Evolutionary conservation across 2,113 vertebrate species (phyloP), one percentile per base, ranked within the genome.

Genomic region (Gymnogyps californianus): DNA sequence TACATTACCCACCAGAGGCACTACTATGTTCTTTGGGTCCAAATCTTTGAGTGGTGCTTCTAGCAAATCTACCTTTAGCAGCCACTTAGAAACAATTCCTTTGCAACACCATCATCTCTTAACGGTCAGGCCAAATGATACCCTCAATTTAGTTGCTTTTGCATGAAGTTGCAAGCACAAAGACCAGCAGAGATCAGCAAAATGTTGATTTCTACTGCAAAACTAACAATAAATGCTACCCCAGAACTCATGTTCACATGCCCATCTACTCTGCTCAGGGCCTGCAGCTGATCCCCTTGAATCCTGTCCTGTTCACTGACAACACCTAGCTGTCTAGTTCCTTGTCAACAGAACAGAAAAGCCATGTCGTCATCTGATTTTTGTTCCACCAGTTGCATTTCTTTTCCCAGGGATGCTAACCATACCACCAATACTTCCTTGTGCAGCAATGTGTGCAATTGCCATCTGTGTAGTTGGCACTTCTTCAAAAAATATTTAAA

Each of bases 381-480:
- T 76, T 70, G 65, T 46, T 71, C 55, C 83, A 90, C 83, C 36
- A 14, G 69, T 67, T 87, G 64, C 61, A 49, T 64, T 77, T 58
- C 78, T 84, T 36, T 46, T 87, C 78, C 82, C 54, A 74, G 78
- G 69, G 83, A 46, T 31, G 54, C 74, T 42, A 54, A 65, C 58
- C 74, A 58, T 83, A 51, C 38, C 78, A 64, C 31, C 89, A 64
- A 9, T 5, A 26, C 86, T 49, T 49, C 14, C 44, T 7, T 19
- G 29, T 77, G 78, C 78, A 64, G 87, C 91, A 92, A 55, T 47
- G 83, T 32, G 59, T 81, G 71, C 93, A 81, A 65, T 28, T 69
- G 89, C 95, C 96, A 96, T 97, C 97, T 97, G 96, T 86, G 66
- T 40, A 22, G 10, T 11, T 97, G 94, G 96, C 87, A 52, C 80